These are phyloP conservation scores for Zaprionus lachaisei DNA, from an alignment of 1,140 invertebrate genomes.

Conservation along the genomic window DNA sequence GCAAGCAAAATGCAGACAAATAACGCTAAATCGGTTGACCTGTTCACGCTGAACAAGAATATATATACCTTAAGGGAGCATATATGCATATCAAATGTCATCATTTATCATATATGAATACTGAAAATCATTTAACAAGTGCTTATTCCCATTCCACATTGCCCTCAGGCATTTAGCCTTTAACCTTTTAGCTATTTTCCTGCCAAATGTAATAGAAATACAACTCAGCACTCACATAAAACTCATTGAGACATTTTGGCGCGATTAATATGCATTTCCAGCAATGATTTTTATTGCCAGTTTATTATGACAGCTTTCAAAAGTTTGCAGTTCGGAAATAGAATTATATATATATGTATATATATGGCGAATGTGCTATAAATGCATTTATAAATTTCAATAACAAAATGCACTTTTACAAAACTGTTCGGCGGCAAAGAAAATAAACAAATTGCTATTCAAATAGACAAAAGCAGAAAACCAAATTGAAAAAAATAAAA, in stretches of 20 bases:
- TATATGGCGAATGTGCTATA: constrained; percentile 8
- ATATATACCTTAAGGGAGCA: not conserved
- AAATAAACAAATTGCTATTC: constrained; percentile 71
- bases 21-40: not conserved
- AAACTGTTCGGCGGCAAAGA: constrained; percentile 43
- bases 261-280: constrained; percentile 7
- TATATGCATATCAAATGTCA: not conserved
- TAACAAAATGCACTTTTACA: constrained; percentile 77
- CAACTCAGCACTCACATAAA: not conserved
- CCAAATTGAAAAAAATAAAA: constrained; percentile 23
- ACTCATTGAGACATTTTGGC: not conserved
- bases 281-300: constrained; percentile 8
- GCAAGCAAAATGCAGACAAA: not conserved
- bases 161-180: not conserved
- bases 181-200: not conserved
- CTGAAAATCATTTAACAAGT: too few relatives aligned
- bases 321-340: constrained; percentile 4
- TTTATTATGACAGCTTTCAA: constrained; percentile 32
- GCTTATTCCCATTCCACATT: not conserved
- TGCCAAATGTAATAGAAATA: constrained; percentile 5
- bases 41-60: not conserved
- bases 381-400: constrained; percentile 70
- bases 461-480: constrained; percentile 40
- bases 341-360: not conserved
- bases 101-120: too few relatives aligned